Conservation (phyloP, 2,113 vertebrate species). For the Cervus canadensis region DNA sequence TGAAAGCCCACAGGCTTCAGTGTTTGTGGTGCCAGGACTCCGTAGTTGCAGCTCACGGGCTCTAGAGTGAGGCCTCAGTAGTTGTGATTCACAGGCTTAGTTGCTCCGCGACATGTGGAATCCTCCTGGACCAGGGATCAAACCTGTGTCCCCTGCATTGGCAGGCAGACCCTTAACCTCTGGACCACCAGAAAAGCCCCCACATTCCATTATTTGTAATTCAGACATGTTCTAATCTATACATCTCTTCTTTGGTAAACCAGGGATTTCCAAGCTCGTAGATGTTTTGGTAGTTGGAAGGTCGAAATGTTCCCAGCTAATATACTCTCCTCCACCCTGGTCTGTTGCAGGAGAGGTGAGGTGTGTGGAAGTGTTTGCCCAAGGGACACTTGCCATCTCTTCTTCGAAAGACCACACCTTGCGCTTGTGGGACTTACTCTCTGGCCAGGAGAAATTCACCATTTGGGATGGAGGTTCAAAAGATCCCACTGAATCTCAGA, state of each 20-base stretch:
- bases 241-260: not conserved
- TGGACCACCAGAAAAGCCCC: not conserved
- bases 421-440: constrained; percentile 80
- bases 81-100: not conserved
- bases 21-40: not conserved
- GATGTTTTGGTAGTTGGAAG: not conserved
- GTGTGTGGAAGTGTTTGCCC: constrained; percentile 70
- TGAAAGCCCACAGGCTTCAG: not conserved
- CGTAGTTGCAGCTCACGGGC: not conserved
- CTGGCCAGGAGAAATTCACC: constrained; percentile 77
- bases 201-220: not conserved
- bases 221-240: not conserved
- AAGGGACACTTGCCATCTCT: constrained; percentile 78
- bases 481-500: constrained; percentile 34
- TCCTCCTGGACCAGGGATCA: not conserved
- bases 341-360: constrained; percentile 78
- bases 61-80: not conserved
- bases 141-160: not conserved
- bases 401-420: constrained; percentile 81
- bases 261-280: not conserved
- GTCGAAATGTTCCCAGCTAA: not conserved
- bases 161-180: not conserved
- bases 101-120: accelerated
- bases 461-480: constrained; percentile 63
- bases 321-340: accelerated